Conservation (phyloP, 2,797 vertebrate genomes). For the Rhinichthys osculus region DNA sequence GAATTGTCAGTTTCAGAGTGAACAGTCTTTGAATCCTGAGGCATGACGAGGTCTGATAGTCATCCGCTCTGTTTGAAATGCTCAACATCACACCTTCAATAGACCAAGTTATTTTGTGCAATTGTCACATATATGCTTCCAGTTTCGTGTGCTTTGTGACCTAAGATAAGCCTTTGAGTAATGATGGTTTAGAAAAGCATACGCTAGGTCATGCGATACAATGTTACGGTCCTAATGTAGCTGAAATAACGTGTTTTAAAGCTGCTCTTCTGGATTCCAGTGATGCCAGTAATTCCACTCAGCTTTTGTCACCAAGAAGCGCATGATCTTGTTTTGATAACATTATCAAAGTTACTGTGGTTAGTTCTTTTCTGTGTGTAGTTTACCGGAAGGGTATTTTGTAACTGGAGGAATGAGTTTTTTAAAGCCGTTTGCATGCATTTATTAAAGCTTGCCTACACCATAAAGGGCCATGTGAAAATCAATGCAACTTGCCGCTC, state of each 20-base stretch:
- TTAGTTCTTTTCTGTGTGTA: neutral
- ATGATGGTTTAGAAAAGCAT: neutral
- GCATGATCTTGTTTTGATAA: conserved; percentile 27
- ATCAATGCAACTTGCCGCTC: too few species aligned
- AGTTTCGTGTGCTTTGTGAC: neutral
- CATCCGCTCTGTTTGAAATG: neutral
- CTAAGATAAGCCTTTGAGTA: neutral
- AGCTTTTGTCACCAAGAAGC: neutral
- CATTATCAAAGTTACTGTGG: neutral
- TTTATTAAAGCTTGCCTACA: neutral
- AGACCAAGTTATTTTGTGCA: conserved; percentile 17
- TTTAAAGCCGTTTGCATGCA: neutral
- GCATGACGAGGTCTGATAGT: conserved; percentile 4
- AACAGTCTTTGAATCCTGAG: conserved; percentile 1
- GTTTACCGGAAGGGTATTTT: neutral
- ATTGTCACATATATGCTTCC: conserved; percentile 15
- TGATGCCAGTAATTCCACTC: conserved; percentile 19
- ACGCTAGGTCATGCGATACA: neutral
- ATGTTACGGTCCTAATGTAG: neutral
- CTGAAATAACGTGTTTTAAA: neutral
- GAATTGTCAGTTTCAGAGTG: neutral
- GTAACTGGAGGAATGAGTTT: neutral
- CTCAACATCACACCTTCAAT: conserved; percentile 18
- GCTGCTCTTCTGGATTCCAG: conserved; percentile 11
- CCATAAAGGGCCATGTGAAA: too few species aligned